Conservation (phyloP, 1,140 invertebrate species). For the Drusus annulatus region DNA sequence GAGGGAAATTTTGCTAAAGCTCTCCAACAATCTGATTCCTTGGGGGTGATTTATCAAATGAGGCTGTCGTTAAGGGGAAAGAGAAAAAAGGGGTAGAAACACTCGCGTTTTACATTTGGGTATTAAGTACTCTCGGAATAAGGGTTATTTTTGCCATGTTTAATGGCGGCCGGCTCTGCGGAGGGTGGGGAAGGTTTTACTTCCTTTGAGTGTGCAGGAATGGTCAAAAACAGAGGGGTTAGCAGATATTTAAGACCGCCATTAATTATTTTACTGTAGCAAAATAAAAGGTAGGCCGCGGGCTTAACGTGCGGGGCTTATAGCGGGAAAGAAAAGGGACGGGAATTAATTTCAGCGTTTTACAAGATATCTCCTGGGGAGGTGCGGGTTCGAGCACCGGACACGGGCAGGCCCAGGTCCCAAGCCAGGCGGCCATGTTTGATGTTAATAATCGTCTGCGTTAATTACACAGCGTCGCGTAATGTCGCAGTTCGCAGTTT, state of each 20-base stretch:
- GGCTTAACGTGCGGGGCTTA: slow-evolving; percentile 1
- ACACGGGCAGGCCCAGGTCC: background rate
- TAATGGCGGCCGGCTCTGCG: slow-evolving; percentile 8
- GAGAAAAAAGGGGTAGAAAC: slow-evolving; percentile 27
- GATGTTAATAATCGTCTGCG: slow-evolving; percentile 42
- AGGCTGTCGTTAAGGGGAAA: slow-evolving; percentile 50
- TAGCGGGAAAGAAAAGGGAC: slow-evolving; percentile 24
- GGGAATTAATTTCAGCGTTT: slow-evolving; percentile 47
- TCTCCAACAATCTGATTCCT: slow-evolving; percentile 48
- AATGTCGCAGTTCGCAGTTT: slow-evolving; percentile 24
- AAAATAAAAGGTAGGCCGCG: slow-evolving; percentile 37
- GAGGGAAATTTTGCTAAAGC: slow-evolving; percentile 19
- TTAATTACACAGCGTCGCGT: slow-evolving; percentile 25
- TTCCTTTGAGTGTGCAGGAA: slow-evolving; percentile 51
- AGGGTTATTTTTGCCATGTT: slow-evolving; percentile 23
- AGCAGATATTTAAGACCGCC: slow-evolving; percentile 59
- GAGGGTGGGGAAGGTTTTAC: slow-evolving; percentile 13
- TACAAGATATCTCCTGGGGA: slow-evolving; percentile 37
- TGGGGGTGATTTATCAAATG: slow-evolving; percentile 60
- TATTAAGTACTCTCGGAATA: slow-evolving; percentile 38
- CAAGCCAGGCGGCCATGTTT: slow-evolving; percentile 34
- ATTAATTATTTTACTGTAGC: slow-evolving; percentile 57
- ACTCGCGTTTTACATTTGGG: slow-evolving; percentile 35
- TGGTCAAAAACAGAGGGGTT: slow-evolving; percentile 53
- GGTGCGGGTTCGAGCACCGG: background rate